Conservation (phyloP, 2,113 vertebrate species). For the Barnardius zonarius region DNA sequence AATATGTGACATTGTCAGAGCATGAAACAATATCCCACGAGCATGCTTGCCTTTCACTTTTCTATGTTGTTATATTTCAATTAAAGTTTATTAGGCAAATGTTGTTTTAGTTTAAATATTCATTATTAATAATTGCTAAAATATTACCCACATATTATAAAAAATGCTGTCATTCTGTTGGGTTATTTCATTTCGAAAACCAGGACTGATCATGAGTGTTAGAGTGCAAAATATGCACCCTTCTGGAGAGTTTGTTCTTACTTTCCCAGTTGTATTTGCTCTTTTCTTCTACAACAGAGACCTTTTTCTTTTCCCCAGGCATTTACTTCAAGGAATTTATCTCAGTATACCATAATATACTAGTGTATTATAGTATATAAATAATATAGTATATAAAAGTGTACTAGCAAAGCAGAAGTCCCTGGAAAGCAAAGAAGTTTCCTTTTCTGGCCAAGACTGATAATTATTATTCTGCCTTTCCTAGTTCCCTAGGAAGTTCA, state of each 20-base stretch:
- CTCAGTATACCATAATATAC: neutral
- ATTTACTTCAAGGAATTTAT: neutral
- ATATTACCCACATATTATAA: neutral
- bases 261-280: neutral
- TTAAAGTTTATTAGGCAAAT: neutral
- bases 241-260: neutral
- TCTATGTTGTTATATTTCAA: neutral
- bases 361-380: neutral
- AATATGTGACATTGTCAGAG: neutral
- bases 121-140: neutral
- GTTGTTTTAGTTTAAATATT: neutral
- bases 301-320: neutral
- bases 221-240: neutral
- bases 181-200: neutral
- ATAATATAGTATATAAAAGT: neutral
- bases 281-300: neutral
- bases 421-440: neutral
- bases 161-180: neutral
- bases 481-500: neutral
- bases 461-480: neutral
- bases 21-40: neutral
- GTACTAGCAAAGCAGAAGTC: neutral
- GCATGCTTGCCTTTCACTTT: neutral
- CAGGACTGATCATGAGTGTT: neutral
- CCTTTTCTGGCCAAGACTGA: neutral